Evolutionary conservation across 1,140 invertebrate species (phyloP).

Genomic region (Leptestheria dahalacensis): DNA sequence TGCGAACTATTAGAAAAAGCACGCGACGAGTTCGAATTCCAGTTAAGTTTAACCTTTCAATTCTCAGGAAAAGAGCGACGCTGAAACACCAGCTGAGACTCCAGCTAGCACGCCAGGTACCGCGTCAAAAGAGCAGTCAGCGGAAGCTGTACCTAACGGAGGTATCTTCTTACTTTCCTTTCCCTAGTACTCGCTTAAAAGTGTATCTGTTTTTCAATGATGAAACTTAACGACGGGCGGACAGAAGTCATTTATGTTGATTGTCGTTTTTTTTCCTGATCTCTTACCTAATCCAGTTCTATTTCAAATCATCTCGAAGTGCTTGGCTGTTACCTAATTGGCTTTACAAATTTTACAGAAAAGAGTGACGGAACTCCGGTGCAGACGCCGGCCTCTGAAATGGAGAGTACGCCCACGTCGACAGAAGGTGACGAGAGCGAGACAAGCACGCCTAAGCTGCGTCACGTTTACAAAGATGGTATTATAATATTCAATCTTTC

Average conservation of each 20-base stretch:
- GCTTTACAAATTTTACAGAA: too few species aligned
- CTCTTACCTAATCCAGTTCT: too few species aligned
- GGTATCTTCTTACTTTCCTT: neutral
- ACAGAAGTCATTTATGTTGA: conserved; percentile 12
- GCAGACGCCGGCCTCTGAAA: neutral
- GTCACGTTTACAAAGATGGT: neutral
- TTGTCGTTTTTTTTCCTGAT: conserved; percentile 11
- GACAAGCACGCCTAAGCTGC: neutral
- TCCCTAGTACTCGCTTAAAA: too few species aligned
- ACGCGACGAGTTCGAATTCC: too few species aligned
- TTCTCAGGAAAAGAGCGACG: too few species aligned
- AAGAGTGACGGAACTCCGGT: neutral
- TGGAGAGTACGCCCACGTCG: neutral
- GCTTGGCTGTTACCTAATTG: too few species aligned
- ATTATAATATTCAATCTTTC: neutral
- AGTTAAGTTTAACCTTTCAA: too few species aligned
- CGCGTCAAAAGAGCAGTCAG: too few species aligned
- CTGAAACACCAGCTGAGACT: too few species aligned
- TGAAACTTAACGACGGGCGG: conserved; percentile 12
- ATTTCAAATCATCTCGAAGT: too few species aligned
- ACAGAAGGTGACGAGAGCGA: neutral
- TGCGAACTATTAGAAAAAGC: too few species aligned
- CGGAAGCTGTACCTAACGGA: neutral
- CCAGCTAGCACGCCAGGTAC: too few species aligned
- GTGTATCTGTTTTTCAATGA: conserved; percentile 1